Percentiles rank a stretch among this genome's conserved stretches.
These are phyloP conservation scores for Aphaenogaster ashmeadi DNA, from an alignment of 1,140 invertebrate species.

Conservation along the genomic window DNA sequence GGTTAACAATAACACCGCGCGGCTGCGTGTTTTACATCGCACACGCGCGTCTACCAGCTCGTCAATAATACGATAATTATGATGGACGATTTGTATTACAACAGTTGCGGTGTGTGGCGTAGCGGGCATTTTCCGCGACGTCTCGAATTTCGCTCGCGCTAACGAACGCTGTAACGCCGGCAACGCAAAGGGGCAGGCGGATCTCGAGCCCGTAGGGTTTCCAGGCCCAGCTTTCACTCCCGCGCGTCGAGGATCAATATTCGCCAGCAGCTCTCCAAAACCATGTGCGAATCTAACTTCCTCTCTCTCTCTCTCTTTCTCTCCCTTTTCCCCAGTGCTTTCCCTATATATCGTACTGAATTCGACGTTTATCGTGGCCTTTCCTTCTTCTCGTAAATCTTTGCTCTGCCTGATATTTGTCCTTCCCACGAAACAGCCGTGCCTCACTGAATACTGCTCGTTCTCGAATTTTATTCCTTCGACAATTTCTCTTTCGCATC, in stretches of 20 bases:
- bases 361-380: not conserved
- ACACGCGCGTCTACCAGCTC: slow-evolving; percentile 11
- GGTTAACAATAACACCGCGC: slow-evolving; percentile 79
- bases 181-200: slow-evolving; percentile 10
- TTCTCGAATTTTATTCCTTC: not conserved
- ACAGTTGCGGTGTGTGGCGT: not conserved
- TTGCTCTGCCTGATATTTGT: not conserved
- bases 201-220: slow-evolving; percentile 60
- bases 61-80: slow-evolving; percentile 62
- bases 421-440: slow-evolving; percentile 4
- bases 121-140: not conserved
- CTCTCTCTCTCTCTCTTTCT: slow-evolving; percentile 30
- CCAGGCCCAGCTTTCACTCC: slow-evolving; percentile 75
- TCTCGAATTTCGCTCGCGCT: slow-evolving; percentile 13
- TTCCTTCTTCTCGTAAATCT: not conserved
- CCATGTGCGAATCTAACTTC: slow-evolving; percentile 69
- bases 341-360: not conserved
- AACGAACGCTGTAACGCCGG: not conserved
- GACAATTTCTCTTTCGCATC: not conserved
- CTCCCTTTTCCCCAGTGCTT: not conserved
- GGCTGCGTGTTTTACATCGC: slow-evolving; percentile 71
- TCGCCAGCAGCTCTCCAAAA: slow-evolving; percentile 80
- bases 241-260: slow-evolving; percentile 82
- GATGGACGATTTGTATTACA: slow-evolving; percentile 54
- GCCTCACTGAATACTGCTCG: no score